Percentiles rank a stretch among this genome's conserved stretches.
Conservation (phyloP, 2,888 invertebrate genomes). For the Deladenus siricidicola region DNA sequence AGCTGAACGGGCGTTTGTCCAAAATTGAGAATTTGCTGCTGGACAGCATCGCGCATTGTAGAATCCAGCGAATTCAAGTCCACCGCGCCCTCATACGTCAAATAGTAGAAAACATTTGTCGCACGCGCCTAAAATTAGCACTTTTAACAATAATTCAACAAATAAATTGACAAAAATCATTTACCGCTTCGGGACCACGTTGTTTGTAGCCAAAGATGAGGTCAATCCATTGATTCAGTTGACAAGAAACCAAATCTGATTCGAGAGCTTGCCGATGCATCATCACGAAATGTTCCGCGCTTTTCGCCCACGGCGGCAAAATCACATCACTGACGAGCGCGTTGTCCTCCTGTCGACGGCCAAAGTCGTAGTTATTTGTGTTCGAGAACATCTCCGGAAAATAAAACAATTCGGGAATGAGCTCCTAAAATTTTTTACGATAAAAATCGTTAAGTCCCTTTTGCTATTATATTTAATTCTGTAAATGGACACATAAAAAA, state of each 20-base stretch:
- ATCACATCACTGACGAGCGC: conserved; percentile 60
- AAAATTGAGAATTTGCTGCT: conserved; percentile 93
- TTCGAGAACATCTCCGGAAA: conserved; percentile 97
- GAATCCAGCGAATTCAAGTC: conserved; percentile 65
- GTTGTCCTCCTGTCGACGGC: conserved; percentile 79
- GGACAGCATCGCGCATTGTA: conserved; percentile 62
- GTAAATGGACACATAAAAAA: background rate
- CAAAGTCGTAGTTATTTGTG: conserved; percentile 72
- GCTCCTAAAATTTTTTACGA: conserved; percentile 63
- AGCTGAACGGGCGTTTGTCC: conserved; percentile 97
- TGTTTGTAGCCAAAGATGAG: conserved; percentile 99
- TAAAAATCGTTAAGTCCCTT: background rate
- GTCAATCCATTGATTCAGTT: conserved; percentile 99
- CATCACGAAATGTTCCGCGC: conserved; percentile 92
- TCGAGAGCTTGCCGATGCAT: conserved; percentile 97
- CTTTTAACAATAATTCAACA: background rate
- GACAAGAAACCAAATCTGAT: conserved; percentile 97
- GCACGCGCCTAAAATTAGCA: conserved; percentile 65
- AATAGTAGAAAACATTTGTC: conserved; percentile 96
- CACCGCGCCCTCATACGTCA: conserved; percentile 96
- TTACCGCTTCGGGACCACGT: conserved; percentile 63
- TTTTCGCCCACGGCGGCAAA: conserved; percentile 81
- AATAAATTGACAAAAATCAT: too few species aligned
- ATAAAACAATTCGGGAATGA: conserved; percentile 97
- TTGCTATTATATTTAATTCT: background rate